Evolutionary conservation across 1,140 invertebrate genomes (phyloP).

Genomic region (Camponotus vicinus): DNA sequence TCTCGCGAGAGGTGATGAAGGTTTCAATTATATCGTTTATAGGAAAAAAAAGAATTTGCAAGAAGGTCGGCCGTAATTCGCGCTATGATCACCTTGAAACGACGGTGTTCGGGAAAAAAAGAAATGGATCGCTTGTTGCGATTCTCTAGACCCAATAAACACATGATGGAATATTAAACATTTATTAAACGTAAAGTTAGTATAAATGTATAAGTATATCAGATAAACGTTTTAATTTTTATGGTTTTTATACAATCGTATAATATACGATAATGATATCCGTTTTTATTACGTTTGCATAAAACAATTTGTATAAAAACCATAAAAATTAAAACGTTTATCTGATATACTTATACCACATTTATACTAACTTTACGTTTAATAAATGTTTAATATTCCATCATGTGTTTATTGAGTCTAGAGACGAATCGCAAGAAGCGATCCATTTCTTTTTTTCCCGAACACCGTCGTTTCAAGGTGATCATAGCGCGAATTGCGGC

Average conservation of each 20-base stretch:
- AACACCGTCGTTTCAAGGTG: neutral
- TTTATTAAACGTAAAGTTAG: too few species aligned
- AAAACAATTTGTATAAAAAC: too few species aligned
- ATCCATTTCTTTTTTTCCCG: neutral
- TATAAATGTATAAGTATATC: too few species aligned
- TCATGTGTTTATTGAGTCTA: neutral
- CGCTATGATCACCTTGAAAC: neutral
- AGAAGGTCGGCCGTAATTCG: neutral
- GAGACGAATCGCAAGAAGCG: neutral
- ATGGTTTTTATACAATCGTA: too few species aligned
- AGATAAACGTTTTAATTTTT: too few species aligned
- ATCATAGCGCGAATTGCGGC: neutral
- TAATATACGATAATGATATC: too few species aligned
- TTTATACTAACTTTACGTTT: too few species aligned
- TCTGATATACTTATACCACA: too few species aligned
- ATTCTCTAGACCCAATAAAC: neutral
- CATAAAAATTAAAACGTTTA: too few species aligned
- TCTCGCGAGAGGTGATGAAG: neutral
- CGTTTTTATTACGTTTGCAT: too few species aligned
- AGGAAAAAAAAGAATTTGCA: conserved; percentile 1
- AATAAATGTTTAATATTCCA: too few species aligned
- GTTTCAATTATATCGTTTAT: conserved; percentile 10
- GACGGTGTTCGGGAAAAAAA: neutral
- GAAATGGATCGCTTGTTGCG: neutral
- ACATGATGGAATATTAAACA: too few species aligned